These are phyloP conservation scores for Oryzias dopingdopingensis DNA, from an alignment of 2,797 vertebrate genomes.

Conservation along the genomic window DNA sequence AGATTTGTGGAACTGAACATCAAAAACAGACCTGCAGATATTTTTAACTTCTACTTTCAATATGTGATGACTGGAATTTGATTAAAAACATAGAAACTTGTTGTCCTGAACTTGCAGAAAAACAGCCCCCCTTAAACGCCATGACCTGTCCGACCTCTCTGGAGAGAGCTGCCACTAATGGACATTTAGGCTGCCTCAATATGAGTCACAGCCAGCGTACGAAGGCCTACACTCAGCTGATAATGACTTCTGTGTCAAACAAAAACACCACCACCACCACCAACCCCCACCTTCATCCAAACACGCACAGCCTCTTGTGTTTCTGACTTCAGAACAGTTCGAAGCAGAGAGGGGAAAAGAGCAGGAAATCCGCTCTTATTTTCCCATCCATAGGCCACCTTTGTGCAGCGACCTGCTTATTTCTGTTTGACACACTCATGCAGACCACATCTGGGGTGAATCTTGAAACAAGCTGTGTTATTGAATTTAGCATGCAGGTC, in stretches of 20 bases:
- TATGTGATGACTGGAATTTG: not conserved
- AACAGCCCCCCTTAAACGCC: constrained; percentile 7
- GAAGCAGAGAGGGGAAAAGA: constrained; percentile 29
- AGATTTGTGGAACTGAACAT: no score
- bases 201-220: constrained; percentile 36
- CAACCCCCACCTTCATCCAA: constrained; percentile 5
- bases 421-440: constrained; percentile 42
- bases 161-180: constrained; percentile 19
- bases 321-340: constrained; percentile 22
- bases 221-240: constrained; percentile 47
- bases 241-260: constrained; percentile 52
- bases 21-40: no score
- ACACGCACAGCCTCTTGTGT: constrained; percentile 27
- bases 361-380: constrained; percentile 59
- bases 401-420: constrained; percentile 37
- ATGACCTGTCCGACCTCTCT: not conserved
- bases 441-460: constrained; percentile 65
- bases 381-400: constrained; percentile 47
- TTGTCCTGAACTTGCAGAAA: not conserved
- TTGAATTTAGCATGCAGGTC: constrained; percentile 31
- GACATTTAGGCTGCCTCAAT: constrained; percentile 26
- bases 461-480: constrained; percentile 38
- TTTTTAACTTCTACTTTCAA: no score
- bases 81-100: not conserved
- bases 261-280: constrained; percentile 15